A percentile compares a stretch with the other conserved stretches of the same genome.
These are phyloP conservation scores for Chlamydotis undulata DNA, from an alignment of 2,113 vertebrate species.

Conservation along the genomic window DNA sequence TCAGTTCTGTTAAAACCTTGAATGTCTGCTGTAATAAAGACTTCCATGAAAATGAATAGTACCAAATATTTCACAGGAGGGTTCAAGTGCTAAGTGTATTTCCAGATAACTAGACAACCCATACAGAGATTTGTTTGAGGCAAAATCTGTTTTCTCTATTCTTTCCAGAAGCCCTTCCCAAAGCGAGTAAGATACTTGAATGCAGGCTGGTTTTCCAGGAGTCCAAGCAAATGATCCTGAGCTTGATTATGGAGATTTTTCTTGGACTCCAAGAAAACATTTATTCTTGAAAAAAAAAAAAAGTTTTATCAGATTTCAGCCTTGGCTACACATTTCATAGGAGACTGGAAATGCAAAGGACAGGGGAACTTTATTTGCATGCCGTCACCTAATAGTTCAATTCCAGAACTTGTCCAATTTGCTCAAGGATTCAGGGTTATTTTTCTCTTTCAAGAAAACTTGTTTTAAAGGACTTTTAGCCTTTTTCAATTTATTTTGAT, in stretches of 20 bases:
- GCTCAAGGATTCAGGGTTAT: neutral
- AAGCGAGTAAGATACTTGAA: neutral
- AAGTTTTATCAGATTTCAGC: neutral
- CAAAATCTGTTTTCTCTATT: neutral
- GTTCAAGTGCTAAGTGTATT: neutral
- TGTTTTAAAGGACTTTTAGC: neutral
- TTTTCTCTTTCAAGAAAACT: neutral
- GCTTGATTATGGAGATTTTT: neutral
- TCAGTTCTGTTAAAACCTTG: slow-evolving; percentile 6
- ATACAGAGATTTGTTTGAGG: neutral
- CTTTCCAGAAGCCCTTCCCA: neutral
- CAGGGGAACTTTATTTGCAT: neutral
- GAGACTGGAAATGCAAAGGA: neutral
- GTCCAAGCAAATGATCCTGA: neutral
- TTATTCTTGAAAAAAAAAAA: neutral
- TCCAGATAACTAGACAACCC: slow-evolving; percentile 2
- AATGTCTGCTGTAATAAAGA: slow-evolving; percentile 20
- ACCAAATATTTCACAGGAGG: neutral
- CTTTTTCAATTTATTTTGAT: neutral
- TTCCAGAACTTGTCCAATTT: neutral
- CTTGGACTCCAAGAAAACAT: neutral
- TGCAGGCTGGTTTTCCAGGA: neutral
- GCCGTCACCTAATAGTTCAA: neutral
- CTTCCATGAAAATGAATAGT: neutral
- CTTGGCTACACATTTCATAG: neutral